A percentile compares a stretch with the other conserved stretches of the same genome.
Evolutionary conservation across 2,888 invertebrate species (phyloP).

Genomic region (Thera britannica): DNA sequence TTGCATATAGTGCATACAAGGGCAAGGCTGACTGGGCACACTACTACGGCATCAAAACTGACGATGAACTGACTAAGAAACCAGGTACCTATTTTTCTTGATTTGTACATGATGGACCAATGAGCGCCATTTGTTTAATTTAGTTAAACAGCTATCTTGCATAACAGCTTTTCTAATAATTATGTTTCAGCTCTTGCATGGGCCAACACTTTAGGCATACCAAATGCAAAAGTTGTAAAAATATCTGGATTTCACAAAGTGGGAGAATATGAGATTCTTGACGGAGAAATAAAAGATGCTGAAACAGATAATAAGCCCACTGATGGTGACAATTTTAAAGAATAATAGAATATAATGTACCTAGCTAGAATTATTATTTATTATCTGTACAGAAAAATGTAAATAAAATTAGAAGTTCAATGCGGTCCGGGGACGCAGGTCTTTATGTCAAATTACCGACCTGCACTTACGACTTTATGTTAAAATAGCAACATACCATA

Average conservation of each 20-base stretch:
- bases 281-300: conserved; percentile 60
- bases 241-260: conserved; percentile 79
- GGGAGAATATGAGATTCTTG: conserved; percentile 77
- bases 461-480: no score
- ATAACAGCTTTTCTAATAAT: neutral
- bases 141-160: no score
- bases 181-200: conserved; percentile 82
- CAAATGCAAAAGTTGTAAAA: conserved; percentile 83
- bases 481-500: no score
- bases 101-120: neutral
- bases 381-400: conserved; percentile 19
- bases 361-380: conserved; percentile 2
- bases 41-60: conserved; percentile 86
- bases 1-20: conserved; percentile 83
- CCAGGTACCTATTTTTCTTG: conserved; percentile 69
- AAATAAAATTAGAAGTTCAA: conserved; percentile 10
- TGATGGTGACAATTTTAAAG: conserved; percentile 36
- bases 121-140: no score
- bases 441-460: no score
- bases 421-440: no score
- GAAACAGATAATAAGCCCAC: conserved; percentile 31
- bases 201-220: conserved; percentile 83
- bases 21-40: conserved; percentile 89
- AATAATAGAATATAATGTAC: conserved; percentile 28
- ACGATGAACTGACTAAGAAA: conserved; percentile 82